Evolutionary conservation across 2,113 vertebrate genomes (phyloP).

Genomic region (Megaceryle torquata): DNA sequence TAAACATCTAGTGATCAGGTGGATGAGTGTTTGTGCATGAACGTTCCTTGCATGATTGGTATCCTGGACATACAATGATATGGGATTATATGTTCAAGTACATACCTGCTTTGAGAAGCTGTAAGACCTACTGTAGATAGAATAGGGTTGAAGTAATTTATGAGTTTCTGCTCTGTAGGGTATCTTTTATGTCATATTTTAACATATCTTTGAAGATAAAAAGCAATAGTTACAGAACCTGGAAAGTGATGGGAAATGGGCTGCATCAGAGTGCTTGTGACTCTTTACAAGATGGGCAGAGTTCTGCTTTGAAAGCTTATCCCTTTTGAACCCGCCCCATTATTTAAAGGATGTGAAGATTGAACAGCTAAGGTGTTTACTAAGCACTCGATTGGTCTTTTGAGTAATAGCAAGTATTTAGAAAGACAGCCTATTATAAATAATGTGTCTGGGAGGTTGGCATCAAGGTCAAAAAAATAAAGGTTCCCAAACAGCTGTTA

Average conservation of each 20-base stretch:
- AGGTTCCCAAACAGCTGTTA: background rate
- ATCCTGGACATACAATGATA: background rate
- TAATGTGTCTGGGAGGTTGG: background rate
- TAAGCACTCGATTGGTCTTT: background rate
- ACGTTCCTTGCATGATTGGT: fast-evolving
- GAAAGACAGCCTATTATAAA: background rate
- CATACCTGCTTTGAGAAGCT: background rate
- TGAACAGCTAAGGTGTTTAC: constrained; percentile 15
- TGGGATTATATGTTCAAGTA: background rate
- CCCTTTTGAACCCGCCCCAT: background rate
- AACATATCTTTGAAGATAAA: background rate
- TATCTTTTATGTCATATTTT: background rate
- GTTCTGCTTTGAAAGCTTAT: background rate
- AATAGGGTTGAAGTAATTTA: background rate
- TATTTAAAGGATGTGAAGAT: background rate
- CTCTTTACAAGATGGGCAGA: background rate
- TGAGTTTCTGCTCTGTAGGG: background rate
- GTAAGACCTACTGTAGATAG: background rate
- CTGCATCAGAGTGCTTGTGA: background rate
- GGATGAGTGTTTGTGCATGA: background rate
- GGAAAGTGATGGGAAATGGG: background rate
- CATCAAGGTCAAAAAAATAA: background rate
- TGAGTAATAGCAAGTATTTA: constrained; percentile 15
- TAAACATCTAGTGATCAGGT: background rate
- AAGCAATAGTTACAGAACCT: background rate